phyloP scores from a whole-genome alignment of 2,888 invertebrate genomes.

The Parasteatoda lunata region DNA sequence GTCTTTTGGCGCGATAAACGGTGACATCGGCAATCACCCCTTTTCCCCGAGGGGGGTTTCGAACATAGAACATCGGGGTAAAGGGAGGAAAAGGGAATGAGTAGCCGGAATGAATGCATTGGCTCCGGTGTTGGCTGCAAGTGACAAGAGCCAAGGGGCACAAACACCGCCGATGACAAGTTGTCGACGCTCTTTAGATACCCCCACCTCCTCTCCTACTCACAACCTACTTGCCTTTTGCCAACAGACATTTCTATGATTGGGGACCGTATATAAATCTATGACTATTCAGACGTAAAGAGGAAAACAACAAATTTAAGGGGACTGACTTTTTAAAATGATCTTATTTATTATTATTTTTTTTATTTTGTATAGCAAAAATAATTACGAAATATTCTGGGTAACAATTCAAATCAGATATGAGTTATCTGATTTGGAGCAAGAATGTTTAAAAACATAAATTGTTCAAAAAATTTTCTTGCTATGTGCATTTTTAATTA shows the following conservation, averaged over 20 bases:
- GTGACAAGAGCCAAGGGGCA: slow-evolving; percentile 63
- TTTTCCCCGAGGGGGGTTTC: slow-evolving; percentile 1
- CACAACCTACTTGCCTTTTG: slow-evolving; percentile 51
- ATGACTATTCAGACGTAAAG: no score
- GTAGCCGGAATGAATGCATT: slow-evolving; percentile 62
- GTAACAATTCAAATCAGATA: no score
- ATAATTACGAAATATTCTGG: no score
- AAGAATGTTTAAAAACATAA: no score
- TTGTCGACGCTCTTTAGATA: slow-evolving; percentile 58
- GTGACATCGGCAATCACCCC: slow-evolving; percentile 56
- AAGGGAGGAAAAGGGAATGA: slow-evolving; percentile 11
- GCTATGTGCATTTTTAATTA: no score
- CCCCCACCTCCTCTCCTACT: slow-evolving; percentile 9
- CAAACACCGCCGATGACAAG: slow-evolving; percentile 65
- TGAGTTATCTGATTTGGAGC: no score
- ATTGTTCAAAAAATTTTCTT: no score
- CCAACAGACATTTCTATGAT: slow-evolving; percentile 38
- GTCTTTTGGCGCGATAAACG: slow-evolving; percentile 58
- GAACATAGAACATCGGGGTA: not conserved
- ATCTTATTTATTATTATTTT: no score
- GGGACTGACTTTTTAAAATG: no score
- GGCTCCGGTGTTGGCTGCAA: slow-evolving; percentile 58
- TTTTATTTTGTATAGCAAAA: no score
- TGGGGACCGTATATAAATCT: slow-evolving; percentile 27
- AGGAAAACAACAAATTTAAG: no score